Conservation (phyloP, 2,888 invertebrate species). For the Exocentrus adspersus region DNA sequence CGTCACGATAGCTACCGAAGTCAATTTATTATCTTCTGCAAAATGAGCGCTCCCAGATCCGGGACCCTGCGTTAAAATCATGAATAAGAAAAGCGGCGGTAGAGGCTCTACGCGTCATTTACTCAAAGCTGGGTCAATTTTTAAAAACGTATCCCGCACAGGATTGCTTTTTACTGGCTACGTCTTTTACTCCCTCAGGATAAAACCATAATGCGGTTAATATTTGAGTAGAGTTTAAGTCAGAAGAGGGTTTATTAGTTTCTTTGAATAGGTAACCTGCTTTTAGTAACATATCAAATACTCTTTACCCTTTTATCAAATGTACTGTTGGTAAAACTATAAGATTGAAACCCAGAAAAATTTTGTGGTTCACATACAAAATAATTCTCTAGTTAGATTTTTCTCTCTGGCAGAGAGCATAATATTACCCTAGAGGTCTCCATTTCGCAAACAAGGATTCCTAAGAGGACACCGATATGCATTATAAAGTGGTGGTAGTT, state of each 20-base stretch:
- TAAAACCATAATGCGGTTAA: neutral
- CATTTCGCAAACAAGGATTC: conserved; percentile 4
- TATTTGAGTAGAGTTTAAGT: no score
- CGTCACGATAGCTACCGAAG: neutral
- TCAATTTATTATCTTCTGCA: conserved; percentile 9
- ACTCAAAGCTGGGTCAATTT: conserved; percentile 14
- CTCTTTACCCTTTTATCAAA: no score
- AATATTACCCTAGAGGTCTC: neutral
- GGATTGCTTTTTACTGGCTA: neutral
- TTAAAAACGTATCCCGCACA: conserved; percentile 1
- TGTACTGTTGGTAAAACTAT: no score
- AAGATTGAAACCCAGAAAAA: no score
- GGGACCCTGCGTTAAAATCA: neutral
- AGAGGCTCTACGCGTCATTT: conserved; percentile 9
- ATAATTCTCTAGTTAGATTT: no score
- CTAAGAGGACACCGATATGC: conserved; percentile 28
- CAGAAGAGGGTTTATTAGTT: neutral
- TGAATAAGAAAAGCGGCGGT: conserved; percentile 10
- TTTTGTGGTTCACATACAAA: no score
- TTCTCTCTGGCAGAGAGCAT: neutral
- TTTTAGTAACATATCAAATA: no score
- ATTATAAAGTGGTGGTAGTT: conserved; percentile 41
- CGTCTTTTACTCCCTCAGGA: neutral
- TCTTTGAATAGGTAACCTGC: neutral
- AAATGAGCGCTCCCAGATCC: neutral